phyloP scores from a whole-genome alignment of 2,113 vertebrate species.

The Neodontobutis hainanensis region DNA sequence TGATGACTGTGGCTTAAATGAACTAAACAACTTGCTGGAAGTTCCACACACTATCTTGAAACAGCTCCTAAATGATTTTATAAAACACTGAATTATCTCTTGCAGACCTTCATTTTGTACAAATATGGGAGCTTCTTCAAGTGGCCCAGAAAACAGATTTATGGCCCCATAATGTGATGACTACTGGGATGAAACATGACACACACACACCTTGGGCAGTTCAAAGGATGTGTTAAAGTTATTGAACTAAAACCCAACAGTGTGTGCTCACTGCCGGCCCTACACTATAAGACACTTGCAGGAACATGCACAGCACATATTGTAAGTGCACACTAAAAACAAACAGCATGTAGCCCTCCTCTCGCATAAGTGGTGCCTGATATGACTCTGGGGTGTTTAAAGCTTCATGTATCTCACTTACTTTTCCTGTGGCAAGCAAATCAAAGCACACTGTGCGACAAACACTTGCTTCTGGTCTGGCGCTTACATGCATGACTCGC shows the following conservation, averaged over 20 bases:
- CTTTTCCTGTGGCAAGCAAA: constrained; percentile 18
- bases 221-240: constrained; percentile 44
- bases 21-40: too few species aligned
- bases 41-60: too few species aligned
- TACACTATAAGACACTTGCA: neutral
- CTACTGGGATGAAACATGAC: neutral
- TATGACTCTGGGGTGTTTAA: constrained; percentile 3
- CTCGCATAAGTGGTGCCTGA: constrained; percentile 15
- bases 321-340: neutral
- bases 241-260: constrained; percentile 42
- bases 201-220: constrained; percentile 4
- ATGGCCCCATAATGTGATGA: neutral
- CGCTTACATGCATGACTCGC: constrained; percentile 28
- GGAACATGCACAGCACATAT: neutral
- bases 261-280: constrained; percentile 23
- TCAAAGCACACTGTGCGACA: constrained; percentile 13
- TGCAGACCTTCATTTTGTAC: neutral
- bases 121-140: neutral
- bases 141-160: neutral
- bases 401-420: constrained; percentile 25
- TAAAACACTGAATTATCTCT: neutral
- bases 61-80: neutral
- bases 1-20: too few species aligned
- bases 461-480: constrained; percentile 30
- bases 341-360: constrained; percentile 19